Base-by-base conservation (phyloP, 1,140 invertebrate genomes). In the Apocrypta bakeri region DNA sequence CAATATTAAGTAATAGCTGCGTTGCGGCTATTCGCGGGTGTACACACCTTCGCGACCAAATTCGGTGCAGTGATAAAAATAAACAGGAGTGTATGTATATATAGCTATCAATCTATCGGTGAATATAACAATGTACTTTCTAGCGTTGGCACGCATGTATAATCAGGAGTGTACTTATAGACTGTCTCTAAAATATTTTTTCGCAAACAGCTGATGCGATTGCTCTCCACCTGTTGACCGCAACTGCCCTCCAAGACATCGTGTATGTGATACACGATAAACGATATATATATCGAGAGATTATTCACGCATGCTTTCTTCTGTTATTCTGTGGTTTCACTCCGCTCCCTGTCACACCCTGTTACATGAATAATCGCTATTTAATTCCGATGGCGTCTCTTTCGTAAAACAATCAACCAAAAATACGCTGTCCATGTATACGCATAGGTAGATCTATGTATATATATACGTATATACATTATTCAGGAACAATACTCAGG, bases 351-450 rank as follows among this genome's bases (percentile, higher is more conserved):
- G 69, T 83, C 84, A 85, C 81, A 84, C 81, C 79, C 73, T 80
- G 64, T 56, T 40, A 17, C 68, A 37, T 9, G 33, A 4, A 37
- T 4, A 40, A 37, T 64, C 64, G 27, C 64, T 48, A 71, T 71
- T 69, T 69, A 79, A 79, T 79, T 74, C 69, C 72, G 37, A 40
- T 61, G 29, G 64, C 78, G 66, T 56, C 48, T 56, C 48, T 56
- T 72, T 79, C 71, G 79, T 64, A 64, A 83, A 86, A 86, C 82
- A 86, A 85, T 86, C 61, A 56, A 33, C 79, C 79, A 48, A 80
- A 80, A 80, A 73, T 73, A 73, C 56, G 79, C 79, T 27, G 25
- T 25, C 64, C 24, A 6, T 12, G 69, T 79, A 56, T 79, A n/a
- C 33, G 7, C 11, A 42, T 42, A 42, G 7, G 11, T 42, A 42